Evolutionary conservation across 2,113 vertebrate genomes (phyloP).

Genomic region (Circaetus cinerascens): DNA sequence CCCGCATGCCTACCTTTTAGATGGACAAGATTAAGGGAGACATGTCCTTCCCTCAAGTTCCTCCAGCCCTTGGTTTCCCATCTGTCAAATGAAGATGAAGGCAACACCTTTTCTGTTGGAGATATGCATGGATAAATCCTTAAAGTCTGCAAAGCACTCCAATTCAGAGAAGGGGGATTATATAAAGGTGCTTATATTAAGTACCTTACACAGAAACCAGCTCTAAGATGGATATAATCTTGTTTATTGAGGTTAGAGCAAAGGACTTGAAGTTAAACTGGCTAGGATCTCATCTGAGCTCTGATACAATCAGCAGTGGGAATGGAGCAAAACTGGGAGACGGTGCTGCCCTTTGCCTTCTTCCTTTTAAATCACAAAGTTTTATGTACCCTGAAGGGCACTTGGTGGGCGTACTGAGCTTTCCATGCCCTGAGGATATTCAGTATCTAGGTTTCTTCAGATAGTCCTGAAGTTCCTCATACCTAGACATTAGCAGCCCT

Average conservation of each 20-base stretch:
- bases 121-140: neutral
- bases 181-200: slow-evolving; percentile 63
- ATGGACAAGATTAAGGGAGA: neutral
- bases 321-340: neutral
- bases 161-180: neutral
- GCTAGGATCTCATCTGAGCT: neutral
- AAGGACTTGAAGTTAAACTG: slow-evolving; percentile 26
- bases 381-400: neutral
- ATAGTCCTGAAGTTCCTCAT: neutral
- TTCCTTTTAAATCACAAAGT: neutral
- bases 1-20: neutral
- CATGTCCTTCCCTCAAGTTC: accelerated
- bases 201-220: slow-evolving; percentile 29
- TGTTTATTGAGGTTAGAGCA: slow-evolving; percentile 52
- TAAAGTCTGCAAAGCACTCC: neutral
- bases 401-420: neutral
- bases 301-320: neutral
- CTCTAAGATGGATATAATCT: slow-evolving; percentile 35
- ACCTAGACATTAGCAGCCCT: neutral
- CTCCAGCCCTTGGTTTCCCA: neutral
- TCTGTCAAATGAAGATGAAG: neutral
- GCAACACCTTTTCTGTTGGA: neutral
- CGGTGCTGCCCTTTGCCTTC: neutral
- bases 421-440: neutral
- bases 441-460: neutral